Evolutionary conservation across 2,113 vertebrate genomes (phyloP).

Genomic region (Hipposideros armiger): DNA sequence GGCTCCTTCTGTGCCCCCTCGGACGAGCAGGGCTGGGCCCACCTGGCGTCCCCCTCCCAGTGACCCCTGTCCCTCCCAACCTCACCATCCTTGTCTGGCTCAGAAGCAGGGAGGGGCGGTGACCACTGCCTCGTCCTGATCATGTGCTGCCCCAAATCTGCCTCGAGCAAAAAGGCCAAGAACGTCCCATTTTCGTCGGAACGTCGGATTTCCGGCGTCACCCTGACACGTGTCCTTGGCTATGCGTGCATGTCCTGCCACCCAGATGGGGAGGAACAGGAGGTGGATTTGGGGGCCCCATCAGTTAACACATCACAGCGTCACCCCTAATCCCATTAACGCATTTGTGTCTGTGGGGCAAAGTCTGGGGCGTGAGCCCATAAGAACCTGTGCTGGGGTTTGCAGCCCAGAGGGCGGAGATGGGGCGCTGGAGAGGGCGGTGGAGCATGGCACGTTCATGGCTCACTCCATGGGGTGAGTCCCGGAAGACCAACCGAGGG

Average conservation of each 20-base stretch:
- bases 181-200: too few relatives aligned
- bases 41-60: background rate
- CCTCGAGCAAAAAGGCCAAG: background rate
- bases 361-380: background rate
- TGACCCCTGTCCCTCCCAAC: accelerated
- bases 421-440: accelerated
- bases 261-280: accelerated
- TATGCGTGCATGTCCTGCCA: accelerated
- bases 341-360: background rate
- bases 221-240: accelerated
- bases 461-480: accelerated
- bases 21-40: background rate
- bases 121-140: accelerated
- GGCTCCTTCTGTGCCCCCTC: background rate
- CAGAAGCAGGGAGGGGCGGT: background rate
- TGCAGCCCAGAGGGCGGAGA: accelerated
- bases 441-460: accelerated
- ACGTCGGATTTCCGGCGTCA: accelerated
- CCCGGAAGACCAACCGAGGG: background rate
- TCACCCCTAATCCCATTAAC: background rate
- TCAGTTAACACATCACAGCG: accelerated
- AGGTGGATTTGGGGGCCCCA: accelerated
- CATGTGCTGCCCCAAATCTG: background rate
- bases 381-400: too few relatives aligned
- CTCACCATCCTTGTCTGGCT: accelerated